A percentile compares a stretch with the other conserved stretches of the same genome.
These are phyloP conservation scores for Silurus lanzhouensis DNA, from an alignment of 2,797 vertebrate genomes.

Conservation along the genomic window DNA sequence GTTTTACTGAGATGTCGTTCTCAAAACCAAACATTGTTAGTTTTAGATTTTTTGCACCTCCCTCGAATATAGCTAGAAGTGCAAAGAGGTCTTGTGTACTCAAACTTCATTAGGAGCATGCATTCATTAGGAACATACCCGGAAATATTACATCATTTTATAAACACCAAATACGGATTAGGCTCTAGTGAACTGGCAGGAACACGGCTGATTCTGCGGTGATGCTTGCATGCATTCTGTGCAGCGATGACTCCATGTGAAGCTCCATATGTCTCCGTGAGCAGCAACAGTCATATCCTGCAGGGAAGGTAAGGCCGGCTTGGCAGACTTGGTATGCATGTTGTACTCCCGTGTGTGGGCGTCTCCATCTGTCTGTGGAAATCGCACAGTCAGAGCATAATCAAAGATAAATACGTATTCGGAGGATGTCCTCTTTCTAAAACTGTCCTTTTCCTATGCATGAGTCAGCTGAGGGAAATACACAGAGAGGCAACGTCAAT, in stretches of 20 bases:
- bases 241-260: neutral
- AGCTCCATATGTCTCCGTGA: constrained; percentile 21
- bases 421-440: constrained; percentile 32
- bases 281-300: constrained; percentile 7
- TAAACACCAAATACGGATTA: neutral
- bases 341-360: constrained; percentile 34
- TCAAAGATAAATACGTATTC: constrained; percentile 48
- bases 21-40: neutral
- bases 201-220: constrained; percentile 7
- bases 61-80: neutral
- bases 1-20: neutral
- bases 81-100: neutral
- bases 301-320: constrained; percentile 6
- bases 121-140: neutral
- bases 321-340: constrained; percentile 3
- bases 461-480: neutral
- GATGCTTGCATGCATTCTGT: constrained; percentile 3
- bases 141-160: neutral
- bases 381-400: neutral
- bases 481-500: neutral
- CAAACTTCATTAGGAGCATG: neutral
- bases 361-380: constrained; percentile 41
- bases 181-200: neutral
- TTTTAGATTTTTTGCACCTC: too few relatives aligned
- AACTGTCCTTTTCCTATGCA: neutral